Percentiles rank a stretch among this genome's conserved stretches.
These are phyloP conservation scores for Acheta domesticus DNA, from an alignment of 2,888 invertebrate species.

Conservation along the genomic window DNA sequence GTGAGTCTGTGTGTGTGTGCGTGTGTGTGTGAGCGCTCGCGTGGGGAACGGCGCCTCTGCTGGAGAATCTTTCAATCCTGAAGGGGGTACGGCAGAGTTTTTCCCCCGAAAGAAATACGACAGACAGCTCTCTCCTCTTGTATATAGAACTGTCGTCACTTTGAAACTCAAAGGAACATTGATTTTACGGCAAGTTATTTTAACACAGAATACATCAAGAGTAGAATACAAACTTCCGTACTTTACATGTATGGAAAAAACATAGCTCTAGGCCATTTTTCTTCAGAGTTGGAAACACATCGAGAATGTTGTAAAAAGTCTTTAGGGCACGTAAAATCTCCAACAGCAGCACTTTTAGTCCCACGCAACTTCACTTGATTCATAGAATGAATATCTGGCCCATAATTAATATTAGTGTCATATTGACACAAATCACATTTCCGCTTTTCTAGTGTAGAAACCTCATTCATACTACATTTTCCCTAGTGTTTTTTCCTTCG, in stretches of 20 bases:
- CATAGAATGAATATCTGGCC: no score
- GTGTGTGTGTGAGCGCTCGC: not conserved
- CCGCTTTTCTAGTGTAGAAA: no score
- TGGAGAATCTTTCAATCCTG: not conserved
- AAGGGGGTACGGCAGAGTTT: not conserved
- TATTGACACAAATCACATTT: no score
- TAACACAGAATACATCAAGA: slow-evolving; percentile 18
- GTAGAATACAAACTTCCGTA: slow-evolving; percentile 1
- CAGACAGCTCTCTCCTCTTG: no score
- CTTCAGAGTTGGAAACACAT: slow-evolving; percentile 1
- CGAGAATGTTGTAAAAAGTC: slow-evolving; percentile 11
- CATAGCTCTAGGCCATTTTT: not conserved
- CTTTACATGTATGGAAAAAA: not conserved
- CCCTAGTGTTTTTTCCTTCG: no score
- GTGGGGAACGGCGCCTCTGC: not conserved
- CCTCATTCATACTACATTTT: no score
- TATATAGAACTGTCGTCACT: not conserved
- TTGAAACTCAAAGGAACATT: not conserved
- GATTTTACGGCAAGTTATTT: slow-evolving; percentile 9
- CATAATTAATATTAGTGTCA: no score
- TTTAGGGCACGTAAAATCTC: not conserved
- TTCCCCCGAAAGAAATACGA: not conserved
- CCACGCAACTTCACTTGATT: not conserved
- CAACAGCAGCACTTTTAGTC: not conserved
- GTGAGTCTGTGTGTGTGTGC: no score